Evolutionary conservation across 2,113 vertebrate genomes (phyloP), one percentile per base, ranked within the genome.

Genomic region (Dromaius novaehollandiae): DNA sequence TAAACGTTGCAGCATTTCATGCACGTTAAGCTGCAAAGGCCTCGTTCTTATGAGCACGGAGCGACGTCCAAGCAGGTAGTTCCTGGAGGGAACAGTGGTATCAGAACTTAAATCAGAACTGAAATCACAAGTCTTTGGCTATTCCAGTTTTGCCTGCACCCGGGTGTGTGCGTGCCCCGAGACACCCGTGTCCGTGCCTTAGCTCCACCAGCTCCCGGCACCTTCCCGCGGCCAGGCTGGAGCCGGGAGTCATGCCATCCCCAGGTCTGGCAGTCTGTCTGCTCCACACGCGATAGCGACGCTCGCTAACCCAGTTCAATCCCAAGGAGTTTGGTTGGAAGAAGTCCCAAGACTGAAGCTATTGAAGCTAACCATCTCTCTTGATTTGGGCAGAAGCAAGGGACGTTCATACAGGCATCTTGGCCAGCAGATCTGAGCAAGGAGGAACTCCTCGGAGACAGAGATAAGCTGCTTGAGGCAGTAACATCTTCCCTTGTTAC

Each of bases 141-240:
- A 1, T 28, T 65, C 11, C 21, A 30, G 15, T 81, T 83, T 48
- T 9, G 34, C 10, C 34, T 55, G 34, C 63, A 30, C 64, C 40
- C 9, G 13, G 42, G 42, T 42, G 42, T 42, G 42, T 42, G 42
- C 13, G 9, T 11, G 42, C 42, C 42, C 44, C 16, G 44, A 46
- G 44, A 16, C 44, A 46, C 44, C 44, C 44, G 5, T 11, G 64
- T 65, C 60, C 15, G 6, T 48, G 44, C 34, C 14, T 21, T 53
- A 11, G 11, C 25, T 69, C 34, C 32, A 28, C 17, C 17, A 30
- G 9, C 30, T 82, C 26, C 16, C 44, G 0, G 0, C 12, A 3
- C 3, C 8, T 70, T 53, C 34, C 24, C 21, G 65, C 0, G 0
- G 28, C 68, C 7, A 5, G 38, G 26, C 34, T 10, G 3, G 17